A percentile compares a stretch with the other conserved stretches of the same genome.
Conservation (phyloP, 2,797 vertebrate species). For the Enteromius afrohamiltoni region DNA sequence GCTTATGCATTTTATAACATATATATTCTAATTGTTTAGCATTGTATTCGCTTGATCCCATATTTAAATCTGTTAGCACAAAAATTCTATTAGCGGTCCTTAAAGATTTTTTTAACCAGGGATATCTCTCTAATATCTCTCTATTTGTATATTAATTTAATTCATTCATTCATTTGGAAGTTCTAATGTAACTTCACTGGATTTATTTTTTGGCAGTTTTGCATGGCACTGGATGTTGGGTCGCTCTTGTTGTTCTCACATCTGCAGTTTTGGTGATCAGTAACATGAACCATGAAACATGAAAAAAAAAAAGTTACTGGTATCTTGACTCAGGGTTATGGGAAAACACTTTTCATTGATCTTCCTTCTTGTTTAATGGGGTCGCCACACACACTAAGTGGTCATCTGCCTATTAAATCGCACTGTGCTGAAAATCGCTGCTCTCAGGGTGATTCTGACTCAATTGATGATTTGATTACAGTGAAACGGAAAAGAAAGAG, state of each 20-base stretch:
- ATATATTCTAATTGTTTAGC: background rate
- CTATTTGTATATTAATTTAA: background rate
- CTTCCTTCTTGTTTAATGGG: slow-evolving; percentile 3
- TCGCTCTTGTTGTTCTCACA: background rate
- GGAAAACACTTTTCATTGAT: slow-evolving; percentile 37
- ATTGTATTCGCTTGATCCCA: background rate
- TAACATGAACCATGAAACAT: background rate
- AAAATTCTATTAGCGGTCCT: background rate
- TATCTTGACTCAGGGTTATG: slow-evolving; percentile 9
- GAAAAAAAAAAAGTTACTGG: background rate
- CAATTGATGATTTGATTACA: slow-evolving; percentile 40
- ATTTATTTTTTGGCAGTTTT: background rate
- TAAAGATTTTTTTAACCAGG: background rate
- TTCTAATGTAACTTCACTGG: background rate
- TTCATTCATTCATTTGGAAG: too few relatives aligned
- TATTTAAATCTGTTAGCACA: background rate
- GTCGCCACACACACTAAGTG: slow-evolving; percentile 8
- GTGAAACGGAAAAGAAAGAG: background rate
- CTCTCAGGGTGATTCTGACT: slow-evolving; percentile 30
- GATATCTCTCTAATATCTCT: background rate
- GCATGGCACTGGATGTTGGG: background rate
- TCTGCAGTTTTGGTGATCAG: slow-evolving; percentile 11
- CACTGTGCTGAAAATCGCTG: slow-evolving; percentile 24
- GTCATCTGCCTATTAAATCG: slow-evolving; percentile 29
- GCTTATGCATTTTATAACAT: background rate